phyloP scores from a whole-genome alignment of 2,797 vertebrate species.

The Varecia variegata region DNA sequence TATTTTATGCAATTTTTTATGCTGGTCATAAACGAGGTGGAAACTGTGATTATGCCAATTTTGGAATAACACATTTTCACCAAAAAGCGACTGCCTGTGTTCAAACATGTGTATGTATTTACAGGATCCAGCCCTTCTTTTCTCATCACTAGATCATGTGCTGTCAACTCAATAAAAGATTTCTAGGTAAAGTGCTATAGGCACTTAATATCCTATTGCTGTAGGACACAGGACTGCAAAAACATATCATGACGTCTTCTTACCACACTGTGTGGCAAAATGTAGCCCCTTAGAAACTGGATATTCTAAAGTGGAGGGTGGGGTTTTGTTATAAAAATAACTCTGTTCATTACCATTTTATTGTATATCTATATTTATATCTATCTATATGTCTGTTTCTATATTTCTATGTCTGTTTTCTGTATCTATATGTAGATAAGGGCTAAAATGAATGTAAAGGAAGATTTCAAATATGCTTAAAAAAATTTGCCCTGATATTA shows the following conservation, averaged over 20 bases:
- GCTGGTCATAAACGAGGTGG: slow-evolving; percentile 79
- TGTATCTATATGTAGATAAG: neutral
- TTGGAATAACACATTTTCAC: slow-evolving; percentile 68
- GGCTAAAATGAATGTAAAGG: neutral
- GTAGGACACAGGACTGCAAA: neutral
- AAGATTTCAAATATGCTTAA: neutral
- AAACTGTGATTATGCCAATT: slow-evolving; percentile 83
- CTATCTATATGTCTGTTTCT: neutral
- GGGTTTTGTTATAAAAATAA: slow-evolving; percentile 22
- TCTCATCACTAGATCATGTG: neutral
- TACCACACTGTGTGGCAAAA: neutral
- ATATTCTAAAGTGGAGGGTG: neutral
- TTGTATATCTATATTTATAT: neutral
- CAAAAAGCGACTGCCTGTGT: slow-evolving; percentile 1
- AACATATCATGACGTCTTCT: neutral
- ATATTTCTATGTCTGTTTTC: neutral
- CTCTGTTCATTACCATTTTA: neutral
- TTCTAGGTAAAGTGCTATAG: fast-evolving
- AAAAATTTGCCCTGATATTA: neutral
- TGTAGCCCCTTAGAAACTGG: neutral
- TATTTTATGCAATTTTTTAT: slow-evolving; percentile 81
- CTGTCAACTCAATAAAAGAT: slow-evolving; percentile 26
- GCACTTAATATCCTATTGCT: neutral
- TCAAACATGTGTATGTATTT: slow-evolving; percentile 27
- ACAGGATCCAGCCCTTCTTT: neutral